Percentiles rank a stretch among this genome's conserved stretches.
Evolutionary conservation across 2,888 invertebrate genomes (phyloP).

Genomic region (Drosophila percnosoma): DNA sequence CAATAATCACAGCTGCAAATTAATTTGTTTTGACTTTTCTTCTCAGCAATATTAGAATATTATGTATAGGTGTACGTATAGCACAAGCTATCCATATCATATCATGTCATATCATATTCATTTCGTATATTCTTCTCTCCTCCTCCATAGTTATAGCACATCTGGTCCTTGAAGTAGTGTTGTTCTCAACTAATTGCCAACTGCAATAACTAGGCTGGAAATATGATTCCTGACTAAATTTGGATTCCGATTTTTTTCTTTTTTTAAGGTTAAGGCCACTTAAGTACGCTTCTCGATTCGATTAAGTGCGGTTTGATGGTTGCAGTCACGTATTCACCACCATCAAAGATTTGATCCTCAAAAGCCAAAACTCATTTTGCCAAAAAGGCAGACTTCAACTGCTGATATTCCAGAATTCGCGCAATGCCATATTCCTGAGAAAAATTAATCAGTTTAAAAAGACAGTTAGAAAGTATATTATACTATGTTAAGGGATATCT

Average conservation of each 20-base stretch:
- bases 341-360: slow-evolving; percentile 16
- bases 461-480: neutral
- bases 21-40: slow-evolving; percentile 55
- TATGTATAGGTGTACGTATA: slow-evolving; percentile 13
- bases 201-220: slow-evolving; percentile 33
- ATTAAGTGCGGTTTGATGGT: slow-evolving; percentile 56
- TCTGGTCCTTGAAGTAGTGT: slow-evolving; percentile 29
- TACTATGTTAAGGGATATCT: slow-evolving; percentile 51
- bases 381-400: slow-evolving; percentile 69
- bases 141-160: slow-evolving; percentile 24
- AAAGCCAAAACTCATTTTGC: slow-evolving; percentile 44
- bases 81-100: slow-evolving; percentile 26
- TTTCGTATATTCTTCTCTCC: slow-evolving; percentile 19
- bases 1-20: slow-evolving; percentile 69
- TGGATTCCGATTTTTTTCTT: neutral
- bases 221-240: slow-evolving; percentile 23
- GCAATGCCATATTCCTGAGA: slow-evolving; percentile 81
- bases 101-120: slow-evolving; percentile 20
- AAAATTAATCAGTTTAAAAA: slow-evolving; percentile 10
- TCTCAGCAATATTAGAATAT: slow-evolving; percentile 45
- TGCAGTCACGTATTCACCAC: slow-evolving; percentile 16
- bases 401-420: slow-evolving; percentile 81
- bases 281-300: slow-evolving; percentile 63
- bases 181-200: slow-evolving; percentile 22
- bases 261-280: slow-evolving; percentile 62